Base-by-base conservation (phyloP, 2,888 invertebrate species). In the Euclidia mi region DNA sequence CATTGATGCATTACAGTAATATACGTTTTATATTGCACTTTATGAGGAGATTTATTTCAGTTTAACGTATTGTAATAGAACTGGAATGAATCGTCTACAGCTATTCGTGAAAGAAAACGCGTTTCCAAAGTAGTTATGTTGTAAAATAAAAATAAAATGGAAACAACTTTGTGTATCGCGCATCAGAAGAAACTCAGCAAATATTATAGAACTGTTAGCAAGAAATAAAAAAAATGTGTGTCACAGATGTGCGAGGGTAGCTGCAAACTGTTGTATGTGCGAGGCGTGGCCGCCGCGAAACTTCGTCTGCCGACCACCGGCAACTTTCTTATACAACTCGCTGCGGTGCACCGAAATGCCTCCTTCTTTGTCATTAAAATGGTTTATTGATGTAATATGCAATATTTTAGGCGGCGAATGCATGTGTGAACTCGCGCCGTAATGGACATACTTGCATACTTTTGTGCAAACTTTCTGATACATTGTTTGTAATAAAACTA, bases 351-450 rank as follows among this genome's bases (percentile, higher is more conserved):
- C 66, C 53, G 56, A 75, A 77, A 73, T 61, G 69, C 71, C 76
- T 81, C 25, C 81, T 80, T 79, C 82, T 81, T 78, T 79, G 72
- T 76, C 73, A 77, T 80, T 83, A 81, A 79, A 85, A 84, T 83
- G 79, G 79, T 85, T 85, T 84, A 82, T 80, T 81, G 82, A 74
- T 73, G 76, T 78, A 82, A 85, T 84, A 82, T 81, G 78, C 77
- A 75, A 66, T 71, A 72, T 76, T 71, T 76, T 76, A 76, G 58
- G 69, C 18, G 68, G 63, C 67, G 72, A 77, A 78, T 66, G 71
- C 74, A 70, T 63, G 65, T 53, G 57, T 64, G 62, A 60, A 53
- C 68, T 56, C 62, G 49, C 12, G 61, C 63, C 50, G 51, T 65
- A 70, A 66, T 40, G 61, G 74, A 49, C 71, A 57, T 72, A 63